Evolutionary conservation across 2,888 invertebrate genomes (phyloP).

Genomic region (Petrolisthes cinctipes): DNA sequence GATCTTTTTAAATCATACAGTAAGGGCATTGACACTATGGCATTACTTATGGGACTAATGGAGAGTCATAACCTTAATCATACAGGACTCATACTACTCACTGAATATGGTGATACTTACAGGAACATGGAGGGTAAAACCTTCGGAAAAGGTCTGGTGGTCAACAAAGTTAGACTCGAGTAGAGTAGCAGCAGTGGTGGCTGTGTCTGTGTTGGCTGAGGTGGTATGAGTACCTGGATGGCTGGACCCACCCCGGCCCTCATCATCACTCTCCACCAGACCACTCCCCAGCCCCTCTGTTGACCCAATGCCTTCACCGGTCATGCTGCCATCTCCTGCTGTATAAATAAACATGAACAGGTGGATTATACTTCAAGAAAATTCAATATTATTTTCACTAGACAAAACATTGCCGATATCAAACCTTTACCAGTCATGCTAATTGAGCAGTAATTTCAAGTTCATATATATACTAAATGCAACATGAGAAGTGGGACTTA

Average conservation of each 20-base stretch:
- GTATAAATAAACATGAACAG: not conserved
- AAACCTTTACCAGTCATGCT: too few relatives aligned
- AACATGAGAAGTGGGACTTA: too few relatives aligned
- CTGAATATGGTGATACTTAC: not conserved
- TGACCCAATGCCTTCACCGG: not conserved
- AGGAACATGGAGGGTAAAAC: slow-evolving; percentile 53
- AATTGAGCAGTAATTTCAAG: too few relatives aligned
- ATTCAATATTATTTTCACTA: not conserved
- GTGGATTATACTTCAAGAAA: not conserved
- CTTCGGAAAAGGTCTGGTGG: slow-evolving; percentile 45
- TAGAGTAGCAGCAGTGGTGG: slow-evolving; percentile 36
- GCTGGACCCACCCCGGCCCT: slow-evolving; percentile 23
- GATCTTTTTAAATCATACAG: too few relatives aligned
- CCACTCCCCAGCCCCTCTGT: slow-evolving; percentile 16
- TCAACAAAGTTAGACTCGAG: slow-evolving; percentile 55
- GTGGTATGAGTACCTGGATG: slow-evolving; percentile 16
- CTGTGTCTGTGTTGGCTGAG: not conserved
- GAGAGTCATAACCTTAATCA: too few relatives aligned
- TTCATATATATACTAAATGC: too few relatives aligned
- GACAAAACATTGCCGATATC: too few relatives aligned
- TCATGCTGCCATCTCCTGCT: slow-evolving; percentile 26
- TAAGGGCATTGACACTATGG: too few relatives aligned
- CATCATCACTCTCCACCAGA: slow-evolving; percentile 47
- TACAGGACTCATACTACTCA: not conserved
- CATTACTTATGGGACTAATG: too few relatives aligned